These are phyloP conservation scores for Lepus timidus DNA, from an alignment of 2,113 vertebrate species.

Conservation along the genomic window DNA sequence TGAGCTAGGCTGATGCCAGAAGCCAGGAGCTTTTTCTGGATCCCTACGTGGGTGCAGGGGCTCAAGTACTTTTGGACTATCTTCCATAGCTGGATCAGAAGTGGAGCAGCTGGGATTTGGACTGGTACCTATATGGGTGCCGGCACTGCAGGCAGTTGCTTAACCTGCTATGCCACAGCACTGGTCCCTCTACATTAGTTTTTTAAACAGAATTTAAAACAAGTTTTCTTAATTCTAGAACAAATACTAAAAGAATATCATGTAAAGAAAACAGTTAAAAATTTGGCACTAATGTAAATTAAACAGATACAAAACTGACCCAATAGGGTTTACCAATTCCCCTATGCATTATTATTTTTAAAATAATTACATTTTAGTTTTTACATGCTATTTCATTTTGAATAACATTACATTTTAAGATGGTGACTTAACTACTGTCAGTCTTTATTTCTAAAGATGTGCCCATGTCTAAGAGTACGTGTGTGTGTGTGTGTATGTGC, in stretches of 20 bases:
- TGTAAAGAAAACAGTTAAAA: slow-evolving; percentile 12
- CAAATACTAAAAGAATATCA: neutral
- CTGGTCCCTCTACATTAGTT: neutral
- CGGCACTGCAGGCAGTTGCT: too few relatives aligned
- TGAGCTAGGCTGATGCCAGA: too few relatives aligned
- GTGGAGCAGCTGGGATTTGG: too few relatives aligned
- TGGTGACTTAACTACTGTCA: neutral
- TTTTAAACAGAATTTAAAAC: slow-evolving; percentile 32
- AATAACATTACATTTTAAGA: slow-evolving; percentile 9
- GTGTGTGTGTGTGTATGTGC: neutral
- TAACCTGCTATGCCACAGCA: too few relatives aligned
- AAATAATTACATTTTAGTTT: neutral
- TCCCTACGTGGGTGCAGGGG: too few relatives aligned
- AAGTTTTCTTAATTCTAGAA: slow-evolving; percentile 5
- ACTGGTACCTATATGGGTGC: too few relatives aligned
- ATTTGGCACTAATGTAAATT: neutral
- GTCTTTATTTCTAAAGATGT: neutral
- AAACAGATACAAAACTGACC: neutral
- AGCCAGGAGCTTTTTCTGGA: too few relatives aligned
- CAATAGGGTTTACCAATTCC: neutral
- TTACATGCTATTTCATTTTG: neutral
- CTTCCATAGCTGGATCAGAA: too few relatives aligned
- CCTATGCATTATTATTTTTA: neutral
- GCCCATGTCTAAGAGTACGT: neutral
- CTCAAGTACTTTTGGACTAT: too few relatives aligned